Evolutionary conservation across 1,140 invertebrate genomes (phyloP).

Genomic region (Aphaenogaster ashmeadi): DNA sequence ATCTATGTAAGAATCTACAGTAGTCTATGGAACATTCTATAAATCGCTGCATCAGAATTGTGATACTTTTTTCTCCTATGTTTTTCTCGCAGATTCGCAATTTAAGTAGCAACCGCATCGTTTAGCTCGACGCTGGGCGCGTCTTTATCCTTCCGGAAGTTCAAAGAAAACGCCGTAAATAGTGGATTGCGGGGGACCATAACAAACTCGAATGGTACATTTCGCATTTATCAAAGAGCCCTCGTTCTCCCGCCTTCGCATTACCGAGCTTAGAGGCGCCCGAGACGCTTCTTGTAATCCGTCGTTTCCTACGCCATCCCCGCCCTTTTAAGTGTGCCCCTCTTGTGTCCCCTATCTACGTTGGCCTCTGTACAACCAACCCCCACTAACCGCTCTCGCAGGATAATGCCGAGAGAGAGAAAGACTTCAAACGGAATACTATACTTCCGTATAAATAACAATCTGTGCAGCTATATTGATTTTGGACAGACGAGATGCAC

Average conservation of each 20-base stretch:
- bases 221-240: constrained; percentile 79
- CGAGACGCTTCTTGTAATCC: constrained; percentile 79
- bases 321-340: constrained; percentile 23
- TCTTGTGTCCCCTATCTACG: background rate
- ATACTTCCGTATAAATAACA: constrained; percentile 76
- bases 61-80: constrained; percentile 42
- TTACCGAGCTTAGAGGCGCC: constrained; percentile 75
- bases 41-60: constrained; percentile 19
- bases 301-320: constrained; percentile 62
- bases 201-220: constrained; percentile 79
- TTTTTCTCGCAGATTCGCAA: constrained; percentile 43
- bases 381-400: constrained; percentile 64
- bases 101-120: constrained; percentile 71
- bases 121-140: constrained; percentile 64
- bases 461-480: constrained; percentile 73
- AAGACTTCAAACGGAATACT: constrained; percentile 77
- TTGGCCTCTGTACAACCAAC: constrained; percentile 44
- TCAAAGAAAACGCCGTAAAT: constrained; percentile 79
- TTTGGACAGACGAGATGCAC: constrained; percentile 59
- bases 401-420: constrained; percentile 73
- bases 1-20: background rate
- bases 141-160: constrained; percentile 68
- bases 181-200: constrained; percentile 75
- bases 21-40: background rate
- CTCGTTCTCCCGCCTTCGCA: constrained; percentile 70